These are phyloP conservation scores for Plectrocnemia conspersa DNA, from an alignment of 1,140 invertebrate genomes.

Conservation along the genomic window DNA sequence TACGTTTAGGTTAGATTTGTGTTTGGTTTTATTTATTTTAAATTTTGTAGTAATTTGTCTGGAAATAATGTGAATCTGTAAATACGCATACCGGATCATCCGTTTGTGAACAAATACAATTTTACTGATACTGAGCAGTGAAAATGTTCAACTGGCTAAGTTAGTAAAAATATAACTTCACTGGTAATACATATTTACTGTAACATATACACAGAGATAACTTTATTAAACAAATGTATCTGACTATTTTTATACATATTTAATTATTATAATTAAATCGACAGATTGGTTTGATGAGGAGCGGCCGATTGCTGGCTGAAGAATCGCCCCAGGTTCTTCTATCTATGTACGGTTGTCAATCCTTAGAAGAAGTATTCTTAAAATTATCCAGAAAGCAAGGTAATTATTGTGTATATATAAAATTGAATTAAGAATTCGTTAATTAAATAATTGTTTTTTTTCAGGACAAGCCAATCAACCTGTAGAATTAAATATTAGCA, in stretches of 20 bases:
- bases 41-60: no score
- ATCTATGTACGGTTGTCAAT: slow-evolving; percentile 74
- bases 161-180: no score
- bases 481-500: slow-evolving; percentile 64
- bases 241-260: not conserved
- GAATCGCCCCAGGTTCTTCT: slow-evolving; percentile 83
- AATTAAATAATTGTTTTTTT: slow-evolving; percentile 17
- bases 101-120: no score
- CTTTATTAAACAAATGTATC: not conserved
- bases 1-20: no score
- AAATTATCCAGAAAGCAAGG: slow-evolving; percentile 70
- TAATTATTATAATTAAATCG: slow-evolving; percentile 34
- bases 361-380: slow-evolving; percentile 90
- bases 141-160: no score
- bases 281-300: slow-evolving; percentile 92
- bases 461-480: slow-evolving; percentile 53
- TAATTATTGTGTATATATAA: slow-evolving; percentile 20
- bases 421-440: not conserved
- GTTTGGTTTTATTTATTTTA: no score
- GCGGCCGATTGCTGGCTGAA: slow-evolving; percentile 85
- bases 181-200: no score
- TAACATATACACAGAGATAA: no score
- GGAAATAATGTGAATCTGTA: no score
- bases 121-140: no score
- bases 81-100: no score